Conservation (phyloP, 2,888 invertebrate genomes). For the Notodonta dromedarius region DNA sequence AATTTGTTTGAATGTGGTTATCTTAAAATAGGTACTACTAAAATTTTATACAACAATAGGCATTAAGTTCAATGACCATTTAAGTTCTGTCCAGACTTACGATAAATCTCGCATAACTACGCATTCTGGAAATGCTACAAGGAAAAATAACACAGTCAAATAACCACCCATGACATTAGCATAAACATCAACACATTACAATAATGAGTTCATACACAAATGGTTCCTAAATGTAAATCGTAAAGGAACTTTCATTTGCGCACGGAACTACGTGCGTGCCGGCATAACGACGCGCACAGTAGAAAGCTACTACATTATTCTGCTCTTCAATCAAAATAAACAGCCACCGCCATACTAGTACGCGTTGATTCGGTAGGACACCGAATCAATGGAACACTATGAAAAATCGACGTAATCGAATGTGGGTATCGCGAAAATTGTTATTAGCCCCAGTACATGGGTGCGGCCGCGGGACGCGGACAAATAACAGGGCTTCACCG, state of each 20-base stretch:
- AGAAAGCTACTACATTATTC: conserved; percentile 58
- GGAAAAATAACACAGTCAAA: conserved; percentile 5
- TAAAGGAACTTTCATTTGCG: conserved; percentile 69
- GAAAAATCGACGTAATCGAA: conserved; percentile 23
- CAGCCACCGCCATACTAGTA: conserved; percentile 16
- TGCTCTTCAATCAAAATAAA: conserved; percentile 20
- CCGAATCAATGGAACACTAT: conserved; percentile 23
- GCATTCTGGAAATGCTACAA: not conserved
- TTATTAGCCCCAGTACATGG: conserved; percentile 55
- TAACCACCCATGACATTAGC: conserved; percentile 21
- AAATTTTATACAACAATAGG: no score
- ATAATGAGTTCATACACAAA: conserved; percentile 33
- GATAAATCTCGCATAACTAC: not conserved
- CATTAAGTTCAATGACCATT: not conserved
- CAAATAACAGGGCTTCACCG: conserved; percentile 54
- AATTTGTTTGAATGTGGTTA: no score
- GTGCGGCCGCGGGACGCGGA: conserved; percentile 64
- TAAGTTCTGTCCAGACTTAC: not conserved
- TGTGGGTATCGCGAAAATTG: conserved; percentile 29
- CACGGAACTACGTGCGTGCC: conserved; percentile 65
- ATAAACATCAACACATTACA: conserved; percentile 27
- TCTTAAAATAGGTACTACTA: no score
- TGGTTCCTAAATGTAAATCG: conserved; percentile 53
- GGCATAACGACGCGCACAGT: conserved; percentile 70
- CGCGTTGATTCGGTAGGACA: conserved; percentile 21